phyloP scores from a whole-genome alignment of 2,888 invertebrate species.

The Notocelia uddmanniana region DNA sequence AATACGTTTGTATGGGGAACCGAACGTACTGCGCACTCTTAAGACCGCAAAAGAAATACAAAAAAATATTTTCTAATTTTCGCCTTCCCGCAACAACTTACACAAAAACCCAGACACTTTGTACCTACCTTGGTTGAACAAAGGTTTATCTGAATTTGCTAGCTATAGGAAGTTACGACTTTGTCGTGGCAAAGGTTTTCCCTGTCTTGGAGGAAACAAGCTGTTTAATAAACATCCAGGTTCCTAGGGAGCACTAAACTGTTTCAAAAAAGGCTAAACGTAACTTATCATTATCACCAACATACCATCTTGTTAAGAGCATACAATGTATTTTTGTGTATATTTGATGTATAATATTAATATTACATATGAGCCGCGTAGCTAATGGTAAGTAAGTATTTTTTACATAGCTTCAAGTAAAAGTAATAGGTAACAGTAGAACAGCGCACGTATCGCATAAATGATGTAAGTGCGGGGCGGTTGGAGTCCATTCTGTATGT shows the following conservation, averaged over 20 bases:
- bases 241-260: slow-evolving; percentile 15
- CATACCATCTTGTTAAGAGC: slow-evolving; percentile 3
- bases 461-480: no score
- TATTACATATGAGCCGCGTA: no score
- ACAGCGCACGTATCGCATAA: no score
- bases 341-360: no score
- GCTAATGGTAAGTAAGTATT: no score
- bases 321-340: background rate
- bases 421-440: no score
- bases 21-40: no score
- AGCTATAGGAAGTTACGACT: background rate
- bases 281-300: slow-evolving; percentile 9
- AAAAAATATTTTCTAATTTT: slow-evolving; percentile 5
- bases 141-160: background rate
- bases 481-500: no score
- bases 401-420: no score
- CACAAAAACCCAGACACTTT: slow-evolving; percentile 10
- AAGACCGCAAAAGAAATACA: slow-evolving; percentile 7
- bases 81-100: slow-evolving; percentile 7
- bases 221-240: slow-evolving; percentile 20
- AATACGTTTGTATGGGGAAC: no score
- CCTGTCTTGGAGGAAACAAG: slow-evolving; percentile 10
- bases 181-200: background rate
- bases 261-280: slow-evolving; percentile 8
- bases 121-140: background rate